Percentiles rank a stretch among this genome's conserved stretches.
These are phyloP conservation scores for Ondatra zibethicus DNA, from an alignment of 2,113 vertebrate species.

Conservation along the genomic window DNA sequence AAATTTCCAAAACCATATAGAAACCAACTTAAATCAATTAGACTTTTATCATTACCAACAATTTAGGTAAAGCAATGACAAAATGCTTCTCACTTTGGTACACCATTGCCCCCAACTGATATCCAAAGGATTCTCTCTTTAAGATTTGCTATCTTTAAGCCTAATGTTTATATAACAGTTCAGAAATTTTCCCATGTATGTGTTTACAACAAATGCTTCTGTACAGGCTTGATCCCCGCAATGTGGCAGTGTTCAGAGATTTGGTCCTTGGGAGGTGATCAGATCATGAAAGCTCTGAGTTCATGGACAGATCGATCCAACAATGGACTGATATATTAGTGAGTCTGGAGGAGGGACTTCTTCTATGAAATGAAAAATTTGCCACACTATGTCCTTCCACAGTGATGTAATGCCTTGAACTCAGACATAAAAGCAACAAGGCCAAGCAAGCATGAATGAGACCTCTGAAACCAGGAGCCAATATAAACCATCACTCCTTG, in stretches of 20 bases:
- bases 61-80: neutral
- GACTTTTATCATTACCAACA: neutral
- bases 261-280: neutral
- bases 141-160: neutral
- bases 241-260: neutral
- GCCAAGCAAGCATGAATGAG: neutral
- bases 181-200: neutral
- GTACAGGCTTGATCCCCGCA: neutral
- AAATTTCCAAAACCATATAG: conserved; percentile 20
- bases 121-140: neutral
- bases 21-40: conserved; percentile 11
- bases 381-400: neutral
- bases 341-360: too few relatives aligned
- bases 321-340: neutral
- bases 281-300: neutral
- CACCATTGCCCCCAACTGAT: neutral
- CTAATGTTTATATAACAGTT: conserved; percentile 32
- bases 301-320: neutral
- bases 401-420: neutral
- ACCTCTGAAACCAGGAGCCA: neutral
- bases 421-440: neutral
- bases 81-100: conserved; percentile 5
- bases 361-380: neutral
- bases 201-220: neutral
- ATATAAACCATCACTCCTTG: neutral